Evolutionary conservation across 2,888 invertebrate genomes (phyloP).

Genomic region (Leptura quadrifasciata): DNA sequence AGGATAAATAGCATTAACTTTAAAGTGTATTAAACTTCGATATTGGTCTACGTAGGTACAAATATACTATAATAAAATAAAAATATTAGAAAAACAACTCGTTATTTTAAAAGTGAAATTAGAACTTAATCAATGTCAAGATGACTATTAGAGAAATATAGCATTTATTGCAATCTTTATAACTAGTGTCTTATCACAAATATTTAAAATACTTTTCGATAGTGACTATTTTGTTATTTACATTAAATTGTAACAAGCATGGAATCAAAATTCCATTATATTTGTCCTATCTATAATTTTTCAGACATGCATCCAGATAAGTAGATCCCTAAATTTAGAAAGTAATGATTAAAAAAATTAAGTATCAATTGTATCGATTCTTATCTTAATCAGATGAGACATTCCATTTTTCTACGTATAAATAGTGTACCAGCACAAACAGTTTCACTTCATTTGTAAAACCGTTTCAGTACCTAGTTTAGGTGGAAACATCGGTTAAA

Average conservation of each 20-base stretch:
- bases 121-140: background rate
- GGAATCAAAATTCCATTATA: background rate
- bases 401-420: background rate
- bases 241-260: background rate
- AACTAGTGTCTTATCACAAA: background rate
- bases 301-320: background rate
- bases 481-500: constrained; percentile 30
- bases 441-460: constrained; percentile 10
- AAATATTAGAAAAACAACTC: background rate
- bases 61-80: too few species aligned
- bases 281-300: background rate
- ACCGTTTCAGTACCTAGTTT: constrained; percentile 31
- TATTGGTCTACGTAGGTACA: too few species aligned
- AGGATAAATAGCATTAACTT: too few species aligned
- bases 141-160: background rate
- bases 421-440: background rate
- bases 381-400: background rate
- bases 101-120: background rate
- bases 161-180: background rate
- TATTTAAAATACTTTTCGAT: background rate
- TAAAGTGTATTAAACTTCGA: too few species aligned
- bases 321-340: background rate
- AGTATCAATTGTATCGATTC: background rate
- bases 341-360: background rate
- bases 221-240: background rate